Base-by-base conservation (phyloP, 2,797 vertebrate species). In the Chromobotia macracanthus region DNA sequence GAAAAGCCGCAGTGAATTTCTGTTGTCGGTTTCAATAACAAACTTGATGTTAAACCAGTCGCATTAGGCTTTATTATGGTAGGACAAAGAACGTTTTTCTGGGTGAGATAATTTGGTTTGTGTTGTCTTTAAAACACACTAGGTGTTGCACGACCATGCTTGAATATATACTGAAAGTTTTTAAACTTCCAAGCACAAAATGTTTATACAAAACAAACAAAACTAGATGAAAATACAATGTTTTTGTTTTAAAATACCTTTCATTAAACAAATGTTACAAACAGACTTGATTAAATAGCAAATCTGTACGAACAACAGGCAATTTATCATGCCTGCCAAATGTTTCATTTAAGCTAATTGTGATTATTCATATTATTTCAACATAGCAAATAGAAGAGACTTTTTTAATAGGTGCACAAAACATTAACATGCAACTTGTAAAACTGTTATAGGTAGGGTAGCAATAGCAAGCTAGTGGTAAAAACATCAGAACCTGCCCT, bases 21-120 rank as follows among this genome's bases (percentile, higher is more conserved):
- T 46, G 63, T 6, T 66, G 23, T 56, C 35, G 2, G 25, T 53
- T 75, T 55, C 15, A 55, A 67, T 28, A 28, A 76, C 16, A 68
- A 0, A 18, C 21, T 68, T 23, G 51, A 18, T 74, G 2, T 28
- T 68, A 46, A 16, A 31, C 38, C 44, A 21, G 51, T 21, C 10
- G 23, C 13, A 7, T 58, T 41, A 41, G 38, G 38, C 38, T 68
- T 31, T 31, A 66, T 60, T 28, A 46, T 10, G 7, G 10, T 7
- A 67, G 21, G 6, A 44, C 53, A 46, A 31, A 58, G 35, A 67
- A 4, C 23, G 10, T 35, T 19, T 31, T 65, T 53, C 19, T 21
- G 21, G 15, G 23, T 11, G 23, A 38, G 9, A 13, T 19, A 18
- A n/a, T 60, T 63, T 46, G 38, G 1, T 55, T 55, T 23, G 13